Conservation (phyloP, 1,140 invertebrate species). For the Drosophila prosaltans region DNA sequence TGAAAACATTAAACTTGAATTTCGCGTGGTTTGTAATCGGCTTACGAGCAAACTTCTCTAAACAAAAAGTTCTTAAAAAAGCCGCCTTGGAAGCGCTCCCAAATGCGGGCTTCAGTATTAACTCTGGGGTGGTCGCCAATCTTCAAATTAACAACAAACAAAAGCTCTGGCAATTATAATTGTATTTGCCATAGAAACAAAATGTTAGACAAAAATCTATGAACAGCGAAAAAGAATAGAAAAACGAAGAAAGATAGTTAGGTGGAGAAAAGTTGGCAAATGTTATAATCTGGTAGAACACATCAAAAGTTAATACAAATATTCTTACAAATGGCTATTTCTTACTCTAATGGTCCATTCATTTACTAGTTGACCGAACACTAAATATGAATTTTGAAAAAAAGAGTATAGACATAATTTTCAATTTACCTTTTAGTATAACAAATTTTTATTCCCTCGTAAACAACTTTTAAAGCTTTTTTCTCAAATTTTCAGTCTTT, state of each 20-base stretch:
- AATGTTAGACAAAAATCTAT: constrained; percentile 2
- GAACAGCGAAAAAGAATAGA: constrained; percentile 18
- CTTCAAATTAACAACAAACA: constrained; percentile 50
- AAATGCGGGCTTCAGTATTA: constrained; percentile 48
- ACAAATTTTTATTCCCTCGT: no score
- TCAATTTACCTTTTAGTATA: no score
- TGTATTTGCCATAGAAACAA: constrained; percentile 52
- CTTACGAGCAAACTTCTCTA: constrained; percentile 35
- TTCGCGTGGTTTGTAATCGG: constrained; percentile 29
- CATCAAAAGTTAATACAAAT: no score
- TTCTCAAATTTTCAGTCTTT: no score
- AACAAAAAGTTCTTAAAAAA: constrained; percentile 35
- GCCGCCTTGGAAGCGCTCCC: constrained; percentile 20
- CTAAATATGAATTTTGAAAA: no score
- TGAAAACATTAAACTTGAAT: neutral
- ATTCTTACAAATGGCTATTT: no score
- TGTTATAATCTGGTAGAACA: no score
- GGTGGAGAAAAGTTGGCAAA: neutral
- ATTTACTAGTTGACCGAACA: no score
- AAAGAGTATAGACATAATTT: no score
- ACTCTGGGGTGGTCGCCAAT: constrained; percentile 63
- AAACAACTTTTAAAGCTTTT: no score
- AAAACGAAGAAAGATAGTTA: neutral
- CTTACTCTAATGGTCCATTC: no score
- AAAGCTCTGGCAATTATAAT: constrained; percentile 64